phyloP scores from a whole-genome alignment of 1,140 invertebrate species.

The Bombus breviceps region DNA sequence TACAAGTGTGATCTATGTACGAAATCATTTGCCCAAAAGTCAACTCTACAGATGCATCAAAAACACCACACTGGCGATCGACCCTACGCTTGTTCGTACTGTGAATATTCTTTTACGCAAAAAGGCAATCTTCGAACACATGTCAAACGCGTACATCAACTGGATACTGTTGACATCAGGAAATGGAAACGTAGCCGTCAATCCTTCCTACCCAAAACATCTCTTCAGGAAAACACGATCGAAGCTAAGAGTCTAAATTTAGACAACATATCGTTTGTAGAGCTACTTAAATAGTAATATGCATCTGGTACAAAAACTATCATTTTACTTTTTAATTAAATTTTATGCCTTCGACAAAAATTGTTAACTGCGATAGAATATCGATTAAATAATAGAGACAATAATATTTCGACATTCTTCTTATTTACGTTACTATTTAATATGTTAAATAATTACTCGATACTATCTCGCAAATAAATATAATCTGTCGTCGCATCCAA shows the following conservation, averaged over 20 bases:
- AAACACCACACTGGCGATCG: conserved; percentile 85
- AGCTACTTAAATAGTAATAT: conserved; percentile 64
- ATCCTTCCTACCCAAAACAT: conserved; percentile 55
- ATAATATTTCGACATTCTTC: conserved; percentile 32
- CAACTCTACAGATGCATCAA: conserved; percentile 85
- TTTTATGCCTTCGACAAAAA: no score
- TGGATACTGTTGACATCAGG: conserved; percentile 63
- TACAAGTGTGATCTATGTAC: conserved; percentile 86
- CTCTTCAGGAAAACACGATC: conserved; percentile 58
- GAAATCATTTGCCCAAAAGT: conserved; percentile 87
- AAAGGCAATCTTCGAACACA: conserved; percentile 86
- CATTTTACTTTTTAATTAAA: background rate
- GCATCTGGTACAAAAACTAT: no score
- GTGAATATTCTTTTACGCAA: conserved; percentile 84
- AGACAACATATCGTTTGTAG: conserved; percentile 74
- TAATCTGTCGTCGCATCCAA: background rate
- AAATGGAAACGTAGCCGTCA: conserved; percentile 65
- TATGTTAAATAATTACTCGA: background rate
- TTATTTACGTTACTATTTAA: background rate
- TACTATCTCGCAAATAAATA: background rate
- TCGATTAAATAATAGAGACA: background rate
- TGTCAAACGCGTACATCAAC: conserved; percentile 83
- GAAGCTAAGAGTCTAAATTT: conserved; percentile 65
- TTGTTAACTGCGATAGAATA: background rate
- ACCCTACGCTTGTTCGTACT: conserved; percentile 82